Percentiles rank a stretch among this genome's conserved stretches.
phyloP scores from a whole-genome alignment of 2,888 invertebrate genomes.

The Perizoma flavofasciatum region DNA sequence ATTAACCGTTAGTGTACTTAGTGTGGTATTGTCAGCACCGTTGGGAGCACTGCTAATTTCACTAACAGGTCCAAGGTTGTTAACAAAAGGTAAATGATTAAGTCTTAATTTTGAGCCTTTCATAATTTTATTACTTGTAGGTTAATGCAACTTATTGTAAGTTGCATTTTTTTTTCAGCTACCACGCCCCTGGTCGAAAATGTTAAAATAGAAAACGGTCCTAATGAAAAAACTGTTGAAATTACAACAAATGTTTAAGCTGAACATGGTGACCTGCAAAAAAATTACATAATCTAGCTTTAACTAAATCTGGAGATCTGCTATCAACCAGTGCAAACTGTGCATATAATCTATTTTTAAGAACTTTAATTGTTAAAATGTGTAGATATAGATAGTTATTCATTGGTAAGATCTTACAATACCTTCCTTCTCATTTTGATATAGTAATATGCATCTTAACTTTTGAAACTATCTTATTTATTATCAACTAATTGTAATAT shows the following conservation, averaged over 20 bases:
- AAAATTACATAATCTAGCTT: neutral
- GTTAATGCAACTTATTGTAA: too few relatives aligned
- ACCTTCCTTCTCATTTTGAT: too few relatives aligned
- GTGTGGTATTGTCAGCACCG: slow-evolving; percentile 89
- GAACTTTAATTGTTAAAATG: too few relatives aligned
- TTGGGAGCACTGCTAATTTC: slow-evolving; percentile 88
- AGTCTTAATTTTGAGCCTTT: too few relatives aligned
- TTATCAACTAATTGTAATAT: too few relatives aligned
- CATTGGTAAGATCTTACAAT: too few relatives aligned
- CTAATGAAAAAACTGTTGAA: slow-evolving; percentile 9
- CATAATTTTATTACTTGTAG: too few relatives aligned
- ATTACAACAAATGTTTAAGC: slow-evolving; percentile 4
- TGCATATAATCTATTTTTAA: too few relatives aligned
- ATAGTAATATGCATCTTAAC: too few relatives aligned
- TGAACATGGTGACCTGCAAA: neutral
- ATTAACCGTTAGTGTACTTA: slow-evolving; percentile 87
- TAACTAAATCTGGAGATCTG: neutral
- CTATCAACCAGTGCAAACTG: too few relatives aligned
- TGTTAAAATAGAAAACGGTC: slow-evolving; percentile 16
- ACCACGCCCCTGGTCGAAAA: neutral
- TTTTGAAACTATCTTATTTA: too few relatives aligned
- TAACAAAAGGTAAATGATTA: slow-evolving; percentile 49
- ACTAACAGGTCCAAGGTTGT: slow-evolving; percentile 85
- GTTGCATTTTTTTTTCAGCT: slow-evolving; percentile 13
- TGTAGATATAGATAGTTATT: too few relatives aligned